These are phyloP conservation scores for Macquaria australasica DNA, from an alignment of 2,113 vertebrate species.

Conservation along the genomic window DNA sequence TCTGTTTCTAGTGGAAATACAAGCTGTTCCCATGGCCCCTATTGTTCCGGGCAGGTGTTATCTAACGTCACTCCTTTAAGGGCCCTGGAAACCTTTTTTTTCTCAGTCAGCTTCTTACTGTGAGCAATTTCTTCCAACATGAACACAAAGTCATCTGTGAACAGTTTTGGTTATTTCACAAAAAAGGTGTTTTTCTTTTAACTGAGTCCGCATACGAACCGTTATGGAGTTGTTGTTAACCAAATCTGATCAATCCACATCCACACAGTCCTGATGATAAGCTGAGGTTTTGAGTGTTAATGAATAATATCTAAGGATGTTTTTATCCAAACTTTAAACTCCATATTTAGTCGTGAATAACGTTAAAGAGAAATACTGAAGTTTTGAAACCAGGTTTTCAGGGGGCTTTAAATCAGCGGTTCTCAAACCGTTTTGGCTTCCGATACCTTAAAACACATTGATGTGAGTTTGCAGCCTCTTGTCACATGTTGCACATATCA, in stretches of 20 bases:
- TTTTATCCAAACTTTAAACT: neutral
- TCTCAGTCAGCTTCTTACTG: neutral
- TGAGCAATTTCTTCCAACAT: neutral
- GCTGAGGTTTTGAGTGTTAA: too few species aligned
- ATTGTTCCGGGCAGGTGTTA: conserved; percentile 63
- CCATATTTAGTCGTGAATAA: neutral
- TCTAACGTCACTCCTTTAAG: conserved; percentile 4
- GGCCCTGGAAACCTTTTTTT: neutral
- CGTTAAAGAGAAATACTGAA: neutral
- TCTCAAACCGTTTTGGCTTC: neutral
- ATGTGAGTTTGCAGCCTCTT: neutral
- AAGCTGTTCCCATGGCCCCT: conserved; percentile 34
- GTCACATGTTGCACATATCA: neutral
- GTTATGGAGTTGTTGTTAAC: neutral
- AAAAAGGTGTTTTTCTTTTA: too few species aligned
- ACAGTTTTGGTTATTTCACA: neutral
- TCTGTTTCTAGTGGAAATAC: conserved; percentile 36
- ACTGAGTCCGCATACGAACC: neutral
- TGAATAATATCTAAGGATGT: neutral
- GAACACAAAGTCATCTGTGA: neutral
- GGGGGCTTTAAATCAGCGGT: neutral
- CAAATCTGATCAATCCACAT: neutral
- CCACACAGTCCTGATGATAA: neutral
- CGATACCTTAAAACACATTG: neutral
- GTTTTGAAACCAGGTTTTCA: neutral